A percentile compares a stretch with the other conserved stretches of the same genome.
These are phyloP conservation scores for Laodelphax striatellus DNA, from an alignment of 1,140 invertebrate species.

Conservation along the genomic window DNA sequence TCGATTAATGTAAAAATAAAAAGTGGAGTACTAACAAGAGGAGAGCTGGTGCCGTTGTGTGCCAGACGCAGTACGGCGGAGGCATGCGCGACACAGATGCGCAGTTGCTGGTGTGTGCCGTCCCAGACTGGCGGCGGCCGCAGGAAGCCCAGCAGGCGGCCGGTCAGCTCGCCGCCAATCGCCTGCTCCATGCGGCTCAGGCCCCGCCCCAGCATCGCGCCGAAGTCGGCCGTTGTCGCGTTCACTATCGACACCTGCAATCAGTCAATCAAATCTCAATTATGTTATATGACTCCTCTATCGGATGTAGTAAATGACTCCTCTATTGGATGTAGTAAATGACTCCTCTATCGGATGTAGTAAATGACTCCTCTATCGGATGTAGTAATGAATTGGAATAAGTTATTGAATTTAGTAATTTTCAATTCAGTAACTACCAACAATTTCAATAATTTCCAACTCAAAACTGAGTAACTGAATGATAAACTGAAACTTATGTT, in stretches of 20 bases:
- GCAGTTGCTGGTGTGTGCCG: conserved; percentile 48
- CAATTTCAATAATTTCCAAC: too few relatives aligned
- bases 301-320: too few relatives aligned
- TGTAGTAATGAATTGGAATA: too few relatives aligned
- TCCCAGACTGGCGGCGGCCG: conserved; percentile 60
- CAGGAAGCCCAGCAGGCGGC: conserved; percentile 64
- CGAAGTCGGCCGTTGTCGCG: conserved; percentile 67
- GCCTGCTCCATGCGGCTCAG: conserved; percentile 48
- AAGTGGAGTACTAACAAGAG: conserved; percentile 4
- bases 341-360: too few relatives aligned
- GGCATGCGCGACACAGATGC: conserved; percentile 60
- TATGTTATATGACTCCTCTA: too few relatives aligned
- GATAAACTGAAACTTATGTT: too few relatives aligned
- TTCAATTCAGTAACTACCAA: too few relatives aligned
- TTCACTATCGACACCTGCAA: conserved; percentile 57
- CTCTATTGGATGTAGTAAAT: too few relatives aligned
- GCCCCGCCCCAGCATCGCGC: conserved; percentile 36
- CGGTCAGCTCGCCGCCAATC: conserved; percentile 54
- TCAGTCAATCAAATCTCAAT: not conserved
- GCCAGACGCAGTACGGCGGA: conserved; percentile 42
- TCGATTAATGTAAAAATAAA: not conserved
- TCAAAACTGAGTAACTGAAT: too few relatives aligned
- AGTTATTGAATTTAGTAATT: too few relatives aligned
- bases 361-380: too few relatives aligned
- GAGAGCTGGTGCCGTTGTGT: conserved; percentile 22